Conservation (phyloP, 2,113 vertebrate species). For the Arenaria interpres region DNA sequence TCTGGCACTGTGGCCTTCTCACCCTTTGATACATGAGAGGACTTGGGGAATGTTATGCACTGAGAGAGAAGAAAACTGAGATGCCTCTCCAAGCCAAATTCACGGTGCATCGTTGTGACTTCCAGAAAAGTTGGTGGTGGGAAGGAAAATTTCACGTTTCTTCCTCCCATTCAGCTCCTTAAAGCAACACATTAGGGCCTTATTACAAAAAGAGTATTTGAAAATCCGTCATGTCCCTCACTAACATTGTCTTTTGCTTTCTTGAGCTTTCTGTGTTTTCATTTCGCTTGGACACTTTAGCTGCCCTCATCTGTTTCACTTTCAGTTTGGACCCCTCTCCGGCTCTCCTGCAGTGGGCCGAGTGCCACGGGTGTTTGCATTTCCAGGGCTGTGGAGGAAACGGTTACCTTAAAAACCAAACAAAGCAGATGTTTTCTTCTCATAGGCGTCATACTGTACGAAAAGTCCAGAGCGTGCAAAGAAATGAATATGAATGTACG, state of each 20-base stretch:
- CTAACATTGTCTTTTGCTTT: background rate
- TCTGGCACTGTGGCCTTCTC: background rate
- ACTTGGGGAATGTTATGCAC: background rate
- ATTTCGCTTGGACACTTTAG: background rate
- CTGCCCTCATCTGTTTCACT: background rate
- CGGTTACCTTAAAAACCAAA: background rate
- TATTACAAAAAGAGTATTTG: background rate
- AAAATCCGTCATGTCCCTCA: background rate
- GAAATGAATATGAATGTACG: background rate
- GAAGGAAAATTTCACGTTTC: background rate
- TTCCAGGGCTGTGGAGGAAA: background rate
- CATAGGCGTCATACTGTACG: slow-evolving; percentile 50
- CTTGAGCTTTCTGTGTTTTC: background rate
- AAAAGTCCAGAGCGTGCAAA: background rate
- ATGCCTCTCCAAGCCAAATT: background rate
- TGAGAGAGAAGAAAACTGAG: background rate
- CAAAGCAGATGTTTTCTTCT: slow-evolving; percentile 66
- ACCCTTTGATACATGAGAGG: background rate
- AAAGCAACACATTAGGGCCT: background rate
- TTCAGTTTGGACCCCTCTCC: background rate
- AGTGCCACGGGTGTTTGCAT: fast-evolving
- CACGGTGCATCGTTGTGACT: background rate
- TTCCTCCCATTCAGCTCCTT: background rate
- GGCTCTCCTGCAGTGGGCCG: background rate
- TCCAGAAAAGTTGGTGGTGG: background rate